A percentile compares a stretch with the other conserved stretches of the same genome.
Evolutionary conservation across 2,113 vertebrate species (phyloP).

Genomic region (Tragelaphus buxtoni): DNA sequence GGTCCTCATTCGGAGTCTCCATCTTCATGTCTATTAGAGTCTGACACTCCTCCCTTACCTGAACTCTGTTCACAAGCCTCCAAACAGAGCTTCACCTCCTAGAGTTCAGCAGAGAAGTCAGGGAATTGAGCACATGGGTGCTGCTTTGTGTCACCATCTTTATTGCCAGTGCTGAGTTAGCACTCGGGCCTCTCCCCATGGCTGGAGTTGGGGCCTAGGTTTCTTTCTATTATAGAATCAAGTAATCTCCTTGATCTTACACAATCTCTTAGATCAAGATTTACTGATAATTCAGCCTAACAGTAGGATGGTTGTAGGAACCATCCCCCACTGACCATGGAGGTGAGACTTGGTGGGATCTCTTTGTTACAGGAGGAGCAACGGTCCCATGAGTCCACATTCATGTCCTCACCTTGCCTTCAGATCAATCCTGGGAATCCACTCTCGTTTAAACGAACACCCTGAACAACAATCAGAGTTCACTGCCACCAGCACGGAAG

Average conservation of each 20-base stretch:
- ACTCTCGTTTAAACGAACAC: rapidly evolving
- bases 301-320: not conserved
- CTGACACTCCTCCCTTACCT: not conserved
- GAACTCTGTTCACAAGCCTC: not conserved
- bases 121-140: not conserved
- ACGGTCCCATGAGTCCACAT: not conserved
- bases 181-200: not conserved
- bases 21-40: not conserved
- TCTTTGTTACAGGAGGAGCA: not conserved
- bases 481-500: not conserved
- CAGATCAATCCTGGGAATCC: not conserved
- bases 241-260: not conserved
- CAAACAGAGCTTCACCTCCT: not conserved
- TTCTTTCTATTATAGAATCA: not conserved
- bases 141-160: not conserved
- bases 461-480: rapidly evolving
- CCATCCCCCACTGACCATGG: not conserved
- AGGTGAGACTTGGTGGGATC: not conserved
- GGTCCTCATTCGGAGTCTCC: not conserved
- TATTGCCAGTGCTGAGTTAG: not conserved
- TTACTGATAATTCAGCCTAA: not conserved
- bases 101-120: not conserved
- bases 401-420: not conserved
- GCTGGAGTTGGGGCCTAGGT: not conserved
- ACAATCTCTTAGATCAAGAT: not conserved